Percentiles rank a stretch among this genome's conserved stretches.
These are phyloP conservation scores for Bugula neritina DNA, from an alignment of 2,888 invertebrate genomes.

Conservation along the genomic window DNA sequence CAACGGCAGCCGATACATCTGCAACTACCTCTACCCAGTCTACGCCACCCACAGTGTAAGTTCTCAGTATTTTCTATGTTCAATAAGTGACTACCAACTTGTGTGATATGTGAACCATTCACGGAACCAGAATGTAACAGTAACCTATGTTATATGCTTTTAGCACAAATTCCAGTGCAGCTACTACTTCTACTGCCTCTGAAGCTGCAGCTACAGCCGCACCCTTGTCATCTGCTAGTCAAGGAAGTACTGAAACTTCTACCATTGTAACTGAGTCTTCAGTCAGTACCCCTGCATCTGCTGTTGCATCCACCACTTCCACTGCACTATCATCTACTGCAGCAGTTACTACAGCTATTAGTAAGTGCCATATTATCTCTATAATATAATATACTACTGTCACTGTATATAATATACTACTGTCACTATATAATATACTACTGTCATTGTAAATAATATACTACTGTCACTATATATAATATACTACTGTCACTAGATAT, in stretches of 20 bases:
- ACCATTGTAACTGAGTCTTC: neutral
- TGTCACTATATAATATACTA: no score
- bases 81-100: no score
- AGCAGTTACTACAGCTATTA: neutral
- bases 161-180: neutral
- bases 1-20: neutral
- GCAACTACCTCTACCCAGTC: neutral
- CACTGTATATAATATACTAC: no score
- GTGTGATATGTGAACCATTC: no score
- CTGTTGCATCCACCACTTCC: neutral
- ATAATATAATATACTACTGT: no score
- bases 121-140: no score
- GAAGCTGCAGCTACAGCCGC: neutral
- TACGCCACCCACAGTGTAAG: neutral
- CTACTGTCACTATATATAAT: no score
- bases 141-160: neutral
- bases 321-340: neutral
- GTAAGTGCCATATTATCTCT: no score
- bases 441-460: no score
- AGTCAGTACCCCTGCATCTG: neutral
- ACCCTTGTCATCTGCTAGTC: neutral
- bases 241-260: neutral
- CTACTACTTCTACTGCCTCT: neutral
- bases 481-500: no score
- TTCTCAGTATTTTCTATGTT: neutral